Base-by-base conservation (phyloP, 1,140 invertebrate genomes). In the Lucilia cuprina region DNA sequence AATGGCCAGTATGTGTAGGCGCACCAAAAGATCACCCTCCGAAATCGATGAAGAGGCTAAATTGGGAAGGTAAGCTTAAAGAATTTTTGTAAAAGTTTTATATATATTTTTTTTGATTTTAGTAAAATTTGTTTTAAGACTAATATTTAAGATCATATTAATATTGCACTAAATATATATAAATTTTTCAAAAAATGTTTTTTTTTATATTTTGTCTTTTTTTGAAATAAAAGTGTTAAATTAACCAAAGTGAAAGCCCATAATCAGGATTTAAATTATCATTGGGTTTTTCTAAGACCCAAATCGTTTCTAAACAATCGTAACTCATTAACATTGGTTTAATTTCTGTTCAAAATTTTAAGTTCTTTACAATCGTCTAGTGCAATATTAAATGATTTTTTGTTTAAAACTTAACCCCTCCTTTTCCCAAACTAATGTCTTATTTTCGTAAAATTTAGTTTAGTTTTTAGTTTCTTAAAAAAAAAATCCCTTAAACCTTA, bases 1-100 rank as follows among this genome's bases (percentile, higher is more conserved):
- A 35, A 94, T 96, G 86, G 95, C 94, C 65, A 93, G 94, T 75
- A 92, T 96, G 84, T 96, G 95, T 87, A 94, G 95, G 77, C 91
- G 93, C 86, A 88, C 89, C 19, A 93, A 93, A 85, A 87, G 90
- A 70, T 90, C 90, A 35, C 90, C 90, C 47, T 91, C 90, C 17
- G 90, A 91, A 47, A 88, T 91, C 85, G 95, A 96, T 83, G 96
- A 96, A 35, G 95, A 96, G 91, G 92, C 95, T 0, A 96, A 96
- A 91, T 91, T 96, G 55, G 95, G 95, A 93, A 96, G 95, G 96
- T 96, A 93, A 92, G 91, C 41, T 14, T 35, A 25, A 65, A 41
- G 47, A 8, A 8, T 41, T 41, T 80, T 75, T 2, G 4, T 19
- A 34, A 65, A 19, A 80, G 82, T 21, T 83, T 75, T 75, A 35